Percentiles rank a stretch among this genome's conserved stretches.
phyloP scores from a whole-genome alignment of 2,113 vertebrate species.

The Vombatus ursinus region DNA sequence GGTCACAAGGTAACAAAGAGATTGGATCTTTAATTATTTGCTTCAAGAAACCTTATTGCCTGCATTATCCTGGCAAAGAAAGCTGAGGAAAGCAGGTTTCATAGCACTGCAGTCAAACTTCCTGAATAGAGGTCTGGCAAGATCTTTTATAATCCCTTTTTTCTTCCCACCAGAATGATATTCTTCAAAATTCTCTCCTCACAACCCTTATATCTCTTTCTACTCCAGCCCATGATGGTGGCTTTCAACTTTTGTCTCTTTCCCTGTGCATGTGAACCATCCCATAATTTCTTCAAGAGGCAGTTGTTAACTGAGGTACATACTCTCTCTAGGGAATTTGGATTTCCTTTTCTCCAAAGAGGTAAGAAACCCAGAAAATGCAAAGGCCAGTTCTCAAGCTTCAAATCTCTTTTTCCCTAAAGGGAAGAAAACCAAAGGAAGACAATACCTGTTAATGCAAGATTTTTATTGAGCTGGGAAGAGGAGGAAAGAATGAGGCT shows the following conservation, averaged over 20 bases:
- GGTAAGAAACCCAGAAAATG: background rate
- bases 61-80: background rate
- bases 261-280: background rate
- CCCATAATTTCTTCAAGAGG: background rate
- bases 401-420: too few relatives aligned
- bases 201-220: background rate
- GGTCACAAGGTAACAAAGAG: background rate
- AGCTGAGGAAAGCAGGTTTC: background rate
- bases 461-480: too few relatives aligned
- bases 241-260: background rate
- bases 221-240: background rate
- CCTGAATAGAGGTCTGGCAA: background rate
- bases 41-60: background rate
- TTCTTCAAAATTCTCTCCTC: background rate
- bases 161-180: background rate
- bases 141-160: background rate
- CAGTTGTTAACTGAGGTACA: background rate
- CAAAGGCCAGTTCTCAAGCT: background rate
- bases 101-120: background rate
- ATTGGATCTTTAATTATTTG: background rate
- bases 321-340: background rate
- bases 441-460: too few relatives aligned
- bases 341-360: background rate
- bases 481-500: too few relatives aligned
- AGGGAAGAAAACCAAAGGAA: too few relatives aligned